phyloP scores from a whole-genome alignment of 2,888 invertebrate species.

The Sphinx pinastri region DNA sequence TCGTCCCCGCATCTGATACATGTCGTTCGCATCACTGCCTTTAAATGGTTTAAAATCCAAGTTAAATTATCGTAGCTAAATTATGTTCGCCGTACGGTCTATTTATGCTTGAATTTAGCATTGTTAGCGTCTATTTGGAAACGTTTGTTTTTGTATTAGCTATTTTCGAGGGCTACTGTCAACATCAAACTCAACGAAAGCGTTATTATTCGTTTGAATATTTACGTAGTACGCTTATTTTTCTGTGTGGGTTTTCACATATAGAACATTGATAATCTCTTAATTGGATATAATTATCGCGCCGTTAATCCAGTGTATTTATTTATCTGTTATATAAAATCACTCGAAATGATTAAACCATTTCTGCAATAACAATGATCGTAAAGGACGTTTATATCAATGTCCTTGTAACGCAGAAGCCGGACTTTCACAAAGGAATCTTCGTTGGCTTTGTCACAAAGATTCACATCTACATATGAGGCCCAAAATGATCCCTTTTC shows the following conservation, averaged over 20 bases:
- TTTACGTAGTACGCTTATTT: not conserved
- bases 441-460: slow-evolving; percentile 15
- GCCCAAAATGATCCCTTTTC: slow-evolving; percentile 13
- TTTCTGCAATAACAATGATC: not conserved
- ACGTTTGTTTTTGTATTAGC: slow-evolving; percentile 8
- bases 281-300: not conserved
- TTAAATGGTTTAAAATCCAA: slow-evolving; percentile 16
- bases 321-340: not conserved
- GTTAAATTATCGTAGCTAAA: slow-evolving; percentile 14
- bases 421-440: slow-evolving; percentile 1
- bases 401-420: slow-evolving; percentile 8
- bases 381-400: not conserved
- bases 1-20: slow-evolving; percentile 32
- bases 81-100: not conserved
- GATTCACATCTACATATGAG: slow-evolving; percentile 8
- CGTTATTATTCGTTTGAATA: not conserved
- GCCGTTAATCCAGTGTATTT: not conserved
- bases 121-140: not conserved
- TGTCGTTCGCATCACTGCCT: slow-evolving; percentile 33
- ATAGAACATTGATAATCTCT: no score
- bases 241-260: not conserved
- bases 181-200: not conserved
- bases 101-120: slow-evolving; percentile 10
- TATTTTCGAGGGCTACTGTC: not conserved
- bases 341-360: not conserved